Percentiles rank a stretch among this genome's conserved stretches.
Conservation (phyloP, 2,113 vertebrate genomes). For the Paramormyrops kingsleyae region DNA sequence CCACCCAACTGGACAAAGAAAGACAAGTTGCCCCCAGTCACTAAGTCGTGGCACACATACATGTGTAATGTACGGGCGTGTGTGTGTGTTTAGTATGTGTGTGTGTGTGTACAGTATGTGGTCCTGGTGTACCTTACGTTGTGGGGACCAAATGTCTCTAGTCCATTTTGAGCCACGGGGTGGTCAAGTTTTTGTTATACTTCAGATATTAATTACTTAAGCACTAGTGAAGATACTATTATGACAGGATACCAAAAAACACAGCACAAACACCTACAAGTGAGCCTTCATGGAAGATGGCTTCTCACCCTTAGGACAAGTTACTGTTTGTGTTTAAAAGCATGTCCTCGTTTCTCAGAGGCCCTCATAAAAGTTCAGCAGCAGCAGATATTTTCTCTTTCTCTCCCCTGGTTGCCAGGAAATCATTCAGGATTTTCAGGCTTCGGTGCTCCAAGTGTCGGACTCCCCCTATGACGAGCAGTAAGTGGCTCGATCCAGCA, state of each 20-base stretch:
- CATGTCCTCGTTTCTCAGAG: background rate
- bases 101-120: background rate
- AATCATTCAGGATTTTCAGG: constrained; percentile 71
- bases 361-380: background rate
- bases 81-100: background rate
- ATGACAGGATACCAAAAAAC: background rate
- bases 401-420: constrained; percentile 45
- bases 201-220: background rate
- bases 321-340: background rate
- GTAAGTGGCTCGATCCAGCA: constrained; percentile 44
- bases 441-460: constrained; percentile 64
- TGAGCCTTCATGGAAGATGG: background rate
- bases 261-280: background rate
- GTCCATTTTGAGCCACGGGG: background rate
- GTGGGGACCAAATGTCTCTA: background rate
- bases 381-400: background rate
- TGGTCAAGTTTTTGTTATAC: background rate
- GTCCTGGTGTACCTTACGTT: too few species aligned
- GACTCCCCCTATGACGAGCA: constrained; percentile 70
- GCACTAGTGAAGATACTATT: background rate
- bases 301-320: background rate
- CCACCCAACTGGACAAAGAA: constrained; percentile 73
- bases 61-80: constrained; percentile 64
- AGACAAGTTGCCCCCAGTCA: constrained; percentile 67
- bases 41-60: constrained; percentile 72